Base-by-base conservation (phyloP, 2,113 vertebrate genomes). In the Burhinus bistriatus region DNA sequence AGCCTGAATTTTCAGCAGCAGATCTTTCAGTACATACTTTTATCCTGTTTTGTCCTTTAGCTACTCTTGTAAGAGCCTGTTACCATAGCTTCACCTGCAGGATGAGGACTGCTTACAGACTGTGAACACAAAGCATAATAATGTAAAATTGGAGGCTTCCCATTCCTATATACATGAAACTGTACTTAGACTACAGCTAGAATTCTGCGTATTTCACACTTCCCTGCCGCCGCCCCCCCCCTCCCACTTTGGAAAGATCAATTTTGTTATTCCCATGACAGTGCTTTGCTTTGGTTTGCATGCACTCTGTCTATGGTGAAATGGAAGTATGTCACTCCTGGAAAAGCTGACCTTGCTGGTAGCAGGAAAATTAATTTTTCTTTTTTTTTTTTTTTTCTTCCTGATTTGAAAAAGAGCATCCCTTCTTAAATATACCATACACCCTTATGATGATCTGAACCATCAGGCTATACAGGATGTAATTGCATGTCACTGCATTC, bases 1-100 rank as follows among this genome's bases (percentile, higher is more conserved):
- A 95, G 69, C 55, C 54, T 78, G 45, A 49, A 18, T 84, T 94
- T 93, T 84, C 59, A 89, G 77, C 79, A 83, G 58, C 57, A 76
- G 32, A 38, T 87, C 38, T 64, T 68, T 49, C 47, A 76, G 52
- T 66, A 25, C n/a, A 9, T 92, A 32, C 57, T 88, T 78, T 29
- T 54, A 66, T 58, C 79, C 13, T 62, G 55, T 68, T 85, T 70
- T 75, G 40, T 88, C 66, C 49, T 92, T 79, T 49, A 88, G 86
- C 30, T 68, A 1, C 44, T 62, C 36, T 47, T 4, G 0, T 62
- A 66, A 70, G 65, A 82, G 38, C 38, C 36, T 85, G 70, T 92
- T 95, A 68, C 75, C 32, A 49, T 75, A 93, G 86, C 89, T 85
- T 97, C 38, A 16, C 51, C 42, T 87, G 59, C 34, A 73, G 45